Evolutionary conservation across 2,113 vertebrate species (phyloP).

Genomic region (Anhinga rufa): DNA sequence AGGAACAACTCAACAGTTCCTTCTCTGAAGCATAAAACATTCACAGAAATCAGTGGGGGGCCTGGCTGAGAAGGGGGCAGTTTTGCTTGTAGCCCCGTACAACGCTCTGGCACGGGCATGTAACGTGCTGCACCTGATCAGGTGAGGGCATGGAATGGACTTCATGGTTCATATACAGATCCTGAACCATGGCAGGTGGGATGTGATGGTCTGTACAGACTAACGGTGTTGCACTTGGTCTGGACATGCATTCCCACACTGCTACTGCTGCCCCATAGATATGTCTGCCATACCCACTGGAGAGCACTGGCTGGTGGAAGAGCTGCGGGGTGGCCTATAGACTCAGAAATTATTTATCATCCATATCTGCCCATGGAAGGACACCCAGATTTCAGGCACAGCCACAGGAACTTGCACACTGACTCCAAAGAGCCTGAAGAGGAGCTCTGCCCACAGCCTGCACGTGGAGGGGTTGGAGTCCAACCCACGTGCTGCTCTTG

Average conservation of each 20-base stretch:
- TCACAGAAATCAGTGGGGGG: not conserved
- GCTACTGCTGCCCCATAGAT: not conserved
- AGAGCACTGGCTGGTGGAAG: not conserved
- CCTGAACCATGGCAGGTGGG: not conserved
- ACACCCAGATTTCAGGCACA: not conserved
- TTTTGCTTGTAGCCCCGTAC: not conserved
- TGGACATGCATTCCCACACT: not conserved
- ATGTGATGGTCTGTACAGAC: not conserved
- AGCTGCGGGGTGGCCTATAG: not conserved
- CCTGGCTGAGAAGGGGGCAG: not conserved
- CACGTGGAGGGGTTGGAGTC: not conserved
- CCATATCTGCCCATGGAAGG: not conserved
- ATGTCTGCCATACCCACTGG: not conserved
- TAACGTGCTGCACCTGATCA: not conserved
- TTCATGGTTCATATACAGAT: not conserved
- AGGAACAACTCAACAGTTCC: conserved; percentile 18
- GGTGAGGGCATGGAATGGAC: not conserved
- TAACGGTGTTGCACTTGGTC: not conserved
- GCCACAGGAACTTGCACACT: fast-evolving
- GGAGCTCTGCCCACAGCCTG: not conserved
- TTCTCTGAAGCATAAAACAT: conserved; percentile 15
- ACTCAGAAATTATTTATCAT: not conserved
- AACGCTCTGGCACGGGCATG: fast-evolving
- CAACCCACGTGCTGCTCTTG: not conserved
- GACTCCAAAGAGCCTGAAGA: not conserved